A percentile compares a stretch with the other conserved stretches of the same genome.
Conservation (phyloP, 2,113 vertebrate genomes). For the Oncorhynchus tshawytscha region DNA sequence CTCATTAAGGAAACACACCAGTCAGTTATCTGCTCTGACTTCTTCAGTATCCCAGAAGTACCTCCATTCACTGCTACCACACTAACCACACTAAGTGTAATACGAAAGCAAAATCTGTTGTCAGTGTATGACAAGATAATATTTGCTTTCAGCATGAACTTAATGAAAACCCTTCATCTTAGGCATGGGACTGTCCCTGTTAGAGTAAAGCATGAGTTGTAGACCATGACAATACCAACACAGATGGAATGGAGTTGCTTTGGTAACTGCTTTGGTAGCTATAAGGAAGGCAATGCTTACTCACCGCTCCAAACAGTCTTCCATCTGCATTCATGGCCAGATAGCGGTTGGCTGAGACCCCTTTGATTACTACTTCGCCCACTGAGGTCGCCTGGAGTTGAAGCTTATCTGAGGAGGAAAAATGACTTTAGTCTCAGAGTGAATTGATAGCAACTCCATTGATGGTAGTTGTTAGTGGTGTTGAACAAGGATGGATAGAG, state of each 20-base stretch:
- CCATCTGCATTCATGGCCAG: conserved; percentile 96
- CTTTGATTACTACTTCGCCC: conserved; percentile 95
- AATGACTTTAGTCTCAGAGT: too few relatives aligned
- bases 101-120: too few relatives aligned
- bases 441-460: too few relatives aligned
- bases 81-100: too few relatives aligned
- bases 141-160: too few relatives aligned
- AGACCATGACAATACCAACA: background rate
- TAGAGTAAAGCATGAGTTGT: too few relatives aligned
- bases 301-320: conserved; percentile 87
- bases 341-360: conserved; percentile 88
- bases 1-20: conserved; percentile 46
- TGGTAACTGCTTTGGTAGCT: background rate
- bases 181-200: too few relatives aligned
- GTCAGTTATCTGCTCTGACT: conserved; percentile 28
- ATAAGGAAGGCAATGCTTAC: conserved; percentile 34
- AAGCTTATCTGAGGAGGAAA: conserved; percentile 81
- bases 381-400: conserved; percentile 92
- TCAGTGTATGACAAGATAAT: too few relatives aligned
- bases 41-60: conserved; percentile 1
- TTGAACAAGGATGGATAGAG: too few relatives aligned
- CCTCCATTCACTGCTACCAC: too few relatives aligned
- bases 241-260: background rate
- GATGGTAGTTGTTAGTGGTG: too few relatives aligned
- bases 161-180: too few relatives aligned